Conservation (phyloP, 2,797 vertebrate species). For the Cygnus olor region DNA sequence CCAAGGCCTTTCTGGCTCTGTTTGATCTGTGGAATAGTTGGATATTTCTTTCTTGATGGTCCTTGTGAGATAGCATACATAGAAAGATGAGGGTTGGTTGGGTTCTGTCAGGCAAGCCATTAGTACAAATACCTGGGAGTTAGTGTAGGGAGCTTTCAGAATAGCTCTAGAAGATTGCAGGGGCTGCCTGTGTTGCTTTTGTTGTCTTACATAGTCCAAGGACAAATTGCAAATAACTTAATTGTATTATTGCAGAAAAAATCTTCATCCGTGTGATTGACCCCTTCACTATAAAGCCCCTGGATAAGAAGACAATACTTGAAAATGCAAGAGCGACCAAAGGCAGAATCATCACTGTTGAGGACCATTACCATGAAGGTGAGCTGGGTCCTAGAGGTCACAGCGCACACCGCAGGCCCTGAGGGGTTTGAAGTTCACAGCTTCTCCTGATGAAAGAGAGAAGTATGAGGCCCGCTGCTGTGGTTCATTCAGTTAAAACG, state of each 20-base stretch:
- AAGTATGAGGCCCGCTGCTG: background rate
- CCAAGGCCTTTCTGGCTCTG: background rate
- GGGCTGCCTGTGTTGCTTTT: background rate
- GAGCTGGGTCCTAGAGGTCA: background rate
- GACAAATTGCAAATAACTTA: background rate
- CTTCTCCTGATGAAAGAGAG: background rate
- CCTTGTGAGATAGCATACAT: too few species aligned
- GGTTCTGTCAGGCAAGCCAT: background rate
- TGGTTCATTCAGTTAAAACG: background rate
- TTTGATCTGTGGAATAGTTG: background rate
- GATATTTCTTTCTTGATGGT: background rate
- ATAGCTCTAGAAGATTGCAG: background rate
- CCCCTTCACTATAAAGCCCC: conserved; percentile 94
- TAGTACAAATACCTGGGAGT: background rate
- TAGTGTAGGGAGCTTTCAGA: background rate
- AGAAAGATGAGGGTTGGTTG: background rate
- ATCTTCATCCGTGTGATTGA: conserved; percentile 89
- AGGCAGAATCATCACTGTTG: conserved; percentile 92
- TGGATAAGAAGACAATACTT: conserved; percentile 91
- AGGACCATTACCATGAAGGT: conserved; percentile 97
- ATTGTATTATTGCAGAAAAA: conserved; percentile 81
- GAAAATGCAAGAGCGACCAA: conserved; percentile 88
- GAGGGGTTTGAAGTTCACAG: background rate
- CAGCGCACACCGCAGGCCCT: background rate
- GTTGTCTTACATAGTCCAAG: background rate